Evolutionary conservation across 2,888 invertebrate species (phyloP), one percentile per base, ranked within the genome.

Genomic region (Cheilosia vulpina): DNA sequence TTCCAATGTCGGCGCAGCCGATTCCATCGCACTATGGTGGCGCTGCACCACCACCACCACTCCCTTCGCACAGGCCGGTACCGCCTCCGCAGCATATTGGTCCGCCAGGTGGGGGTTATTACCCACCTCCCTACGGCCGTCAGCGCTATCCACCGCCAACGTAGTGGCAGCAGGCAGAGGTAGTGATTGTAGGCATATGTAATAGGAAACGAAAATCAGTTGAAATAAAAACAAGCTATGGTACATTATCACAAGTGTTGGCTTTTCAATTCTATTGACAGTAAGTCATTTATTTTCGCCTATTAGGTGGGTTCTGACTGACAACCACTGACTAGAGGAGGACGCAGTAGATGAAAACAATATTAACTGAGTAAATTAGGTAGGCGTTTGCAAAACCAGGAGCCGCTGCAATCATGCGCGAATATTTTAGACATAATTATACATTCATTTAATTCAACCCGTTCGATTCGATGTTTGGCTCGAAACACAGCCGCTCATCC

Each of bases 41-140:
- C 55, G 72, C 76, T 21, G 80, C 63, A 34, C 76, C 82, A 31
- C 78, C 79, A n/a, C 78, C 68, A 21, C 76, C 84, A 5, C 27
- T 84, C 31, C 62, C 80, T 15, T 52, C 78, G 34, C 82, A 83
- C 52, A 58, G 84, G 92, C 80, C 85, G 15, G 79, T 83, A 4
- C 89, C 66, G 76, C 88, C 50, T 13, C 87, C 93, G 34, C 92
- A 93, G 75, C 93, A 93, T 85, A 88, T 93, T 5, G 93, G 93
- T 77, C 93, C 75, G 2, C 83, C 87, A n/a, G 72, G 80, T 43
- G 82, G 87, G 41, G 77, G 84, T 19, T 89, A 88, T 34, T 88
- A 88, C 60, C 88, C 87, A 15, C 85, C 84, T 31, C 88, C 85
- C 0, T 88, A 88, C 27, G 88, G 88, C 7, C 87, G 88, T 19